These are phyloP conservation scores for Triplophysa bombifrons DNA, from an alignment of 2,797 vertebrate species.

Conservation along the genomic window DNA sequence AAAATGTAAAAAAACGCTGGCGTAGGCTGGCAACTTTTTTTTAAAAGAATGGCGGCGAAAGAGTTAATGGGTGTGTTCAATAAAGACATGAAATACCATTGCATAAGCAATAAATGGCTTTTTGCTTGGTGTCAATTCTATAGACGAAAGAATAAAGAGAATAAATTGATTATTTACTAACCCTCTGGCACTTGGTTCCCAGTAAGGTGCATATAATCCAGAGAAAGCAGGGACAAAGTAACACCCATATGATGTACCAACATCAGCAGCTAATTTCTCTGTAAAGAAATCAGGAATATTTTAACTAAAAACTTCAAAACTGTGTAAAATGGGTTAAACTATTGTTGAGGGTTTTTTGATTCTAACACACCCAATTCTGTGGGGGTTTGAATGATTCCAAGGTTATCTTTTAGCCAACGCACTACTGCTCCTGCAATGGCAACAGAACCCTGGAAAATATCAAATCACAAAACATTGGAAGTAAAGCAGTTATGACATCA, in stretches of 20 bases:
- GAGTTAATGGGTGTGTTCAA: too few relatives aligned
- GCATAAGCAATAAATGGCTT: too few relatives aligned
- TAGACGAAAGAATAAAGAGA: too few relatives aligned
- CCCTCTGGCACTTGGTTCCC: constrained; percentile 98
- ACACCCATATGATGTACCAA: constrained; percentile 93
- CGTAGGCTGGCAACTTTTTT: too few relatives aligned
- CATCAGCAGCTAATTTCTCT: constrained; percentile 92
- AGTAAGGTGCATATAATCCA: constrained; percentile 95
- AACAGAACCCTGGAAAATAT: constrained; percentile 87
- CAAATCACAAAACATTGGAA: not conserved
- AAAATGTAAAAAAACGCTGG: too few relatives aligned
- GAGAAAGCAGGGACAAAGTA: constrained; percentile 98
- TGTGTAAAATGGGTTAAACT: not conserved
- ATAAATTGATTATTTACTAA: constrained; percentile 61
- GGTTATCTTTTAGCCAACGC: constrained; percentile 95
- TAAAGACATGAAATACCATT: too few relatives aligned
- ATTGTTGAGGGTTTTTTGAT: not conserved
- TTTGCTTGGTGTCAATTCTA: too few relatives aligned
- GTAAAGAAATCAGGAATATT: constrained; percentile 9
- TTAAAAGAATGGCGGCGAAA: too few relatives aligned
- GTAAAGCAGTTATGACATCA: too few relatives aligned
- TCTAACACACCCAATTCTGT: constrained; percentile 85
- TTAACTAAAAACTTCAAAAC: not conserved
- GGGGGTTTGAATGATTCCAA: constrained; percentile 85
- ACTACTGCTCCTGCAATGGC: constrained; percentile 97